These are phyloP conservation scores for Athene noctua DNA, from an alignment of 2,113 vertebrate species.

Conservation along the genomic window DNA sequence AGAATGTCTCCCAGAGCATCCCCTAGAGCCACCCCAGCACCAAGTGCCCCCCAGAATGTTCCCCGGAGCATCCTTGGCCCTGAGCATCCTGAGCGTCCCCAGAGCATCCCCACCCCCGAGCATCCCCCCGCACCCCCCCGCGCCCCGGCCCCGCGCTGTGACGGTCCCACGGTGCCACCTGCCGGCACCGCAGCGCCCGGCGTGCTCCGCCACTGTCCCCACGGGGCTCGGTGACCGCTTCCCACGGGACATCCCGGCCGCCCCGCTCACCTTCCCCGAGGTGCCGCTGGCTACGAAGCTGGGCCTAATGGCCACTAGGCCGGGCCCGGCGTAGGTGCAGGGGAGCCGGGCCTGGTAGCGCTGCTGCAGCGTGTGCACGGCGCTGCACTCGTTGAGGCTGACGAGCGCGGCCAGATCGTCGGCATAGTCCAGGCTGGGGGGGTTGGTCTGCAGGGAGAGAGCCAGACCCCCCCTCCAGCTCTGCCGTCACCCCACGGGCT, in stretches of 20 bases:
- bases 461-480: background rate
- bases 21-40: background rate
- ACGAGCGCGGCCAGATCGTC: constrained; percentile 86
- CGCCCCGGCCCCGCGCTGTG: background rate
- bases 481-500: rapidly evolving
- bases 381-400: constrained; percentile 83
- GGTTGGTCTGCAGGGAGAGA: constrained; percentile 79
- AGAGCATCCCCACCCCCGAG: background rate
- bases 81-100: background rate
- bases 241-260: background rate
- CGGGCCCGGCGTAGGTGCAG: constrained; percentile 79
- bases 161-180: constrained; percentile 42
- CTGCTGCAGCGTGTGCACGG: constrained; percentile 80
- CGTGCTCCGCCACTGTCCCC: background rate
- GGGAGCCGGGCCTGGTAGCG: constrained; percentile 75
- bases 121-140: too few relatives aligned
- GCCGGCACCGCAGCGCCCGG: background rate
- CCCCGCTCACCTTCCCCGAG: constrained; percentile 72
- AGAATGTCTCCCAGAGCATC: too few relatives aligned
- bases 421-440: constrained; percentile 79
- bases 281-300: constrained; percentile 26
- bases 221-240: background rate
- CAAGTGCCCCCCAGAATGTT: background rate
- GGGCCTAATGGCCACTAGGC: constrained; percentile 75
- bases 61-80: rapidly evolving